Conservation (phyloP, 1,140 invertebrate species). For the Sarcophaga peregrina region DNA sequence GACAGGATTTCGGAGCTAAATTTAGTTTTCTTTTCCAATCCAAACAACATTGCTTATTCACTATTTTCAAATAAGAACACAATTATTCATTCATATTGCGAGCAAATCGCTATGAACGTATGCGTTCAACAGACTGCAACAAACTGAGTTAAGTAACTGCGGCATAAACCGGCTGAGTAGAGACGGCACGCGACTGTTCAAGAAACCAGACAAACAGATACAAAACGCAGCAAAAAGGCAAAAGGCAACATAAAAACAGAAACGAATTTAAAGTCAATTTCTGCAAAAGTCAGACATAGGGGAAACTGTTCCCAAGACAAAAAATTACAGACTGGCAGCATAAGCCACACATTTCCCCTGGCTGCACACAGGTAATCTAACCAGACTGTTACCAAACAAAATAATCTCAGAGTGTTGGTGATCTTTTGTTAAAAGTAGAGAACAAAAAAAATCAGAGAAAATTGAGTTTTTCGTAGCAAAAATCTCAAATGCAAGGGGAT, state of each 20-base stretch:
- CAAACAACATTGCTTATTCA: too few relatives aligned
- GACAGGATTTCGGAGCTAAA: too few relatives aligned
- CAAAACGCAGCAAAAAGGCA: background rate
- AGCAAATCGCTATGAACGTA: too few relatives aligned
- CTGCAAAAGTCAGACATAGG: background rate
- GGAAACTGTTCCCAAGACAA: background rate
- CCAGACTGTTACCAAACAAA: background rate
- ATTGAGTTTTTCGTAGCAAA: background rate
- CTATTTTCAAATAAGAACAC: too few relatives aligned
- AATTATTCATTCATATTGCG: too few relatives aligned
- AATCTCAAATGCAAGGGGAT: background rate
- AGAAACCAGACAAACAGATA: background rate
- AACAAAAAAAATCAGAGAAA: background rate
- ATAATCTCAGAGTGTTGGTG: background rate
- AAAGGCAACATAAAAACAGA: background rate
- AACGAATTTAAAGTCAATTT: background rate
- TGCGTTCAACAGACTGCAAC: too few relatives aligned
- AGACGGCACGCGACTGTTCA: conserved; percentile 26
- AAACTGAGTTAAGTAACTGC: too few relatives aligned
- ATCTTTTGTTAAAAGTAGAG: background rate
- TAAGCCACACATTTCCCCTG: background rate
- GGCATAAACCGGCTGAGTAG: conserved; percentile 15
- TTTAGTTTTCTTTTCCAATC: too few relatives aligned
- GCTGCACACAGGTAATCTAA: background rate
- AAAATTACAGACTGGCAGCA: background rate